phyloP scores from a whole-genome alignment of 2,888 invertebrate species.

The Mesopsocus fuscifrons region DNA sequence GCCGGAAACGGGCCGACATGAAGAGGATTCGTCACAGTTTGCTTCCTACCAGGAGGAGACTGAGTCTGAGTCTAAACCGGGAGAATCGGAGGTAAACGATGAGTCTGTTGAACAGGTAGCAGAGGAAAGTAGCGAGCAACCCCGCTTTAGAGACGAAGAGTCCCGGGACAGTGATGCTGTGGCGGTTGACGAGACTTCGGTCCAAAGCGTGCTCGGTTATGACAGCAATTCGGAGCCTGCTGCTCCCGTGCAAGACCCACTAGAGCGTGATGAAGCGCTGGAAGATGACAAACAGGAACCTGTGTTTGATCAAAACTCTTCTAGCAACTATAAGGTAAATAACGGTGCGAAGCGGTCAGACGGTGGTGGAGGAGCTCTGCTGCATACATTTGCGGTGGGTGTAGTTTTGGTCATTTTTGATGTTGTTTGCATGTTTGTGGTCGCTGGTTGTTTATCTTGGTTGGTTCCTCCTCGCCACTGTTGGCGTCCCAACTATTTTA shows the following conservation, averaged over 20 bases:
- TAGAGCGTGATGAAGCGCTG: neutral
- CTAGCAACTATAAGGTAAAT: neutral
- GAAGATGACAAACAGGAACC: neutral
- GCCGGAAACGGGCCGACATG: neutral
- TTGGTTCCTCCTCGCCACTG: no score
- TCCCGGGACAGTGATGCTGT: neutral
- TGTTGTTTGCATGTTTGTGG: neutral
- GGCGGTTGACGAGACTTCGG: neutral
- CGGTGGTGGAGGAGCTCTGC: no score
- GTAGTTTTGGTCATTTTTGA: neutral
- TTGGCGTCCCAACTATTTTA: no score
- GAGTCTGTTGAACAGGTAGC: conserved; percentile 12
- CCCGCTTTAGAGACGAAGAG: neutral
- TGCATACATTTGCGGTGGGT: neutral
- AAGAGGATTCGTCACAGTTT: conserved; percentile 7
- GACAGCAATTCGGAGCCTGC: neutral
- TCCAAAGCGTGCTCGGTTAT: neutral
- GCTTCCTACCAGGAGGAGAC: conserved; percentile 7
- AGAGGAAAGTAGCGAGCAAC: neutral
- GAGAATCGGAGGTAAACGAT: conserved; percentile 11
- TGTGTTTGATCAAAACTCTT: neutral
- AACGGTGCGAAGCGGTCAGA: no score
- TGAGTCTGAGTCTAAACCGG: conserved; percentile 9
- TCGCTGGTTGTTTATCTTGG: no score
- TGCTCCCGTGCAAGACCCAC: neutral